phyloP scores from a whole-genome alignment of 1,140 invertebrate species.

The Achroia grisella region DNA sequence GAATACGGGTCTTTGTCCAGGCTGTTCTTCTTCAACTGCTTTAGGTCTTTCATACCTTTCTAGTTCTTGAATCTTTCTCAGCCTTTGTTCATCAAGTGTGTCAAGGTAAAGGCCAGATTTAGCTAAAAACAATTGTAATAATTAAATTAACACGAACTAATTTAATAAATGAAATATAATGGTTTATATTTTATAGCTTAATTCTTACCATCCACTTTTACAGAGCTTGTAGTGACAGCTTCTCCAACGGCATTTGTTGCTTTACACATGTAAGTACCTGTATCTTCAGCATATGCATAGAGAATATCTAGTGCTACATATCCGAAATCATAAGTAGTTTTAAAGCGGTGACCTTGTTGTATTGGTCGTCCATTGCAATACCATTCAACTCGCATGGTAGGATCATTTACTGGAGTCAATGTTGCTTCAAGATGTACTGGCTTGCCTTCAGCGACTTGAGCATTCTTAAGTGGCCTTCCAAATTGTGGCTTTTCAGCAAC shows the following conservation, averaged over 20 bases:
- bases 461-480: conserved; percentile 90
- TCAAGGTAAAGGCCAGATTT: conserved; percentile 89
- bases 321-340: conserved; percentile 96
- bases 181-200: background rate
- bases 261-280: conserved; percentile 95
- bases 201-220: conserved; percentile 85
- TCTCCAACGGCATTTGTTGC: conserved; percentile 94
- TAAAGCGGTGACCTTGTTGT: conserved; percentile 91
- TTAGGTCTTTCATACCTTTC: conserved; percentile 87
- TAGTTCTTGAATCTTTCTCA: conserved; percentile 91
- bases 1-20: conserved; percentile 89
- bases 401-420: conserved; percentile 94
- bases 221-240: conserved; percentile 91
- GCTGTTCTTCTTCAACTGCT: conserved; percentile 83
- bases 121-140: conserved; percentile 75
- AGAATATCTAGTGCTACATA: conserved; percentile 96
- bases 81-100: conserved; percentile 90
- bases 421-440: conserved; percentile 96
- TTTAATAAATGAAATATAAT: too few species aligned
- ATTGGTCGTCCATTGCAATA: conserved; percentile 93
- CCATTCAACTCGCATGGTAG: conserved; percentile 97
- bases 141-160: conserved; percentile 3
- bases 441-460: conserved; percentile 89
- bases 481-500: conserved; percentile 91
- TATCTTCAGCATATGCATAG: conserved; percentile 97